These are phyloP conservation scores for Petrolisthes manimaculis DNA, from an alignment of 2,888 invertebrate species.

Conservation along the genomic window DNA sequence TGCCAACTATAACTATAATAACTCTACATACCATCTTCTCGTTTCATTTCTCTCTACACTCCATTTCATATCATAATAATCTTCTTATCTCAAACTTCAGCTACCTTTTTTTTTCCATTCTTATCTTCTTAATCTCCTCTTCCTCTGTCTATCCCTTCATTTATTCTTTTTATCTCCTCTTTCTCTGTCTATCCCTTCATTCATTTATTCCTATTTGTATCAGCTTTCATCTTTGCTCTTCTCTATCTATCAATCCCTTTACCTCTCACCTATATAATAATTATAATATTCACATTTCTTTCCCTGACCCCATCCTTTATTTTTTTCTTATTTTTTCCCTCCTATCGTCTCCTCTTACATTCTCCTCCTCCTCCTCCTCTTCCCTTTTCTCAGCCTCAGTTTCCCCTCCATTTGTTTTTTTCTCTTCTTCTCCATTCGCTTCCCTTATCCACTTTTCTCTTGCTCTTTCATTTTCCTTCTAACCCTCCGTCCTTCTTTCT, in stretches of 20 bases:
- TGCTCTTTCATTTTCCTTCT: background rate
- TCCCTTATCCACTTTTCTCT: background rate
- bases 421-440: too few species aligned
- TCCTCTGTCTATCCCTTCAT: background rate
- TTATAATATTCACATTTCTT: background rate
- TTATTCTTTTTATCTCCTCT: background rate
- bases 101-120: too few species aligned
- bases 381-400: background rate
- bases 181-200: background rate
- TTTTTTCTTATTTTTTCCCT: background rate
- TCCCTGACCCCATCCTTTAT: background rate
- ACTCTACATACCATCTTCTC: too few species aligned
- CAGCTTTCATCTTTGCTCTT: background rate
- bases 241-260: background rate
- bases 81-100: too few species aligned
- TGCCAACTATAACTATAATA: too few species aligned
- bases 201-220: background rate
- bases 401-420: background rate
- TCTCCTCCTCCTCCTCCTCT: background rate
- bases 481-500: background rate
- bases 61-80: too few species aligned
- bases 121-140: background rate
- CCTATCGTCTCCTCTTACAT: background rate
- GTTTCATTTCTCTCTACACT: too few species aligned
- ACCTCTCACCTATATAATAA: background rate